These are phyloP conservation scores for Dicentrarchus labrax DNA, from an alignment of 2,113 vertebrate genomes.

Conservation along the genomic window DNA sequence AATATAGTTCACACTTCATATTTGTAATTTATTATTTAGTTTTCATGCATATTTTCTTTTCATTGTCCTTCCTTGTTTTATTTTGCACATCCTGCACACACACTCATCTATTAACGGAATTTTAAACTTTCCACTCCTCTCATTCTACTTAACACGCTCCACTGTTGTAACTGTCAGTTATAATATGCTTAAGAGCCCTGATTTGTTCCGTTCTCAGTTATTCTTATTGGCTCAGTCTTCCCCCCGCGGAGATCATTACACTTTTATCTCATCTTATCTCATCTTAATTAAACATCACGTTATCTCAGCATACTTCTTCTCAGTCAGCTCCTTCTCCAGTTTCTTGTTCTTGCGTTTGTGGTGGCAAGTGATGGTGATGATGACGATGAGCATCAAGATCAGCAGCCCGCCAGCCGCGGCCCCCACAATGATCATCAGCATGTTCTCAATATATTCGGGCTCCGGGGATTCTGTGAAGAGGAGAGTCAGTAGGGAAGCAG, in stretches of 20 bases:
- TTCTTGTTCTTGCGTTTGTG: conserved; percentile 89
- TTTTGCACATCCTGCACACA: background rate
- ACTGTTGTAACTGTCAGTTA: background rate
- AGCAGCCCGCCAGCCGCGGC: conserved; percentile 83
- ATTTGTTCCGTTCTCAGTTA: conserved; percentile 10
- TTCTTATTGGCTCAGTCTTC: background rate
- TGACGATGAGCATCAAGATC: conserved; percentile 85
- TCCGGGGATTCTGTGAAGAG: conserved; percentile 30
- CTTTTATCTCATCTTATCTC: conserved; percentile 26
- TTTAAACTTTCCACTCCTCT: background rate
- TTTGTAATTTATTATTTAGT: background rate
- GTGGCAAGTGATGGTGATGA: conserved; percentile 89
- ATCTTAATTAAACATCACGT: conserved; percentile 10
- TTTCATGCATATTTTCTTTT: background rate
- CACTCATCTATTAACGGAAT: conserved; percentile 1
- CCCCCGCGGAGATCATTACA: conserved; percentile 20
- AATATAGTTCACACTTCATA: background rate
- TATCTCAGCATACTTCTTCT: conserved; percentile 84
- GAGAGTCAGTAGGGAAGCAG: background rate
- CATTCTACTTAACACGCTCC: background rate
- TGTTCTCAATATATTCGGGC: conserved; percentile 66
- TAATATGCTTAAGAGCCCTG: background rate
- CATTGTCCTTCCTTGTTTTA: background rate
- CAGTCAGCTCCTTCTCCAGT: conserved; percentile 88
- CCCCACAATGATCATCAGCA: conserved; percentile 87